Evolutionary conservation across 2,797 vertebrate genomes (phyloP), one percentile per base, ranked within the genome.

Genomic region (Taenioides sp.): DNA sequence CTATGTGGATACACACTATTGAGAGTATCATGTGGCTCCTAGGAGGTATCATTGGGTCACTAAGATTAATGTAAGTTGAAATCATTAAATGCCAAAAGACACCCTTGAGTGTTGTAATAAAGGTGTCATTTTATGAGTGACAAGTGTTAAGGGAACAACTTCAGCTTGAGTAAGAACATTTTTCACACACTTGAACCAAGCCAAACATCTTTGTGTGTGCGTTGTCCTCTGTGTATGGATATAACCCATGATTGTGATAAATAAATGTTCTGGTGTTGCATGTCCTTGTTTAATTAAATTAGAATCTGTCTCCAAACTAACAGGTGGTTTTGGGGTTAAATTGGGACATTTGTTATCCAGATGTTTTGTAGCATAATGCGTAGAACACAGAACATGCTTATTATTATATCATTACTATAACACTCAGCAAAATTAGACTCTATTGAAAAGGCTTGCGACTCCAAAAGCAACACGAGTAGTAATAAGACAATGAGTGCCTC

Each of bases 401-500:
- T 67, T 49, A 55, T 65, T 65, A 54, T 22, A 63, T 55, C 43
- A 52, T 70, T n/a, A 70, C 14, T 23, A 20, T 22, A 57, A 16
- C 58, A 72, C 62, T 63, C 31, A 40, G 76, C 64, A 16, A 54
- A 80, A 72, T 40, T 34, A 72, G 72, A 70, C 60, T 20, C 28
- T 65, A 47, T 68, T 31, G 17, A 20, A n/a, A 75, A 31, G 25
- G 70, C 23, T 23, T 7, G 37, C 34, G 70, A 77, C 31, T 80
- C 62, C 74, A 83, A 79, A 78, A 76, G 75, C 59, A 81, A 76
- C 43, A 76, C 79, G 67, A 82, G 62, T 78, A 72, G 47, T 77
- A 79, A 73, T 70, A 72, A 80, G 78, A 91, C 86, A 92, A 89
- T 87, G 87, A 76, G 82, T 88, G 83, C 75, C 77, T 66, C 80